Evolutionary conservation across 2,888 invertebrate species (phyloP).

Genomic region (Psylliodes chrysocephalus): DNA sequence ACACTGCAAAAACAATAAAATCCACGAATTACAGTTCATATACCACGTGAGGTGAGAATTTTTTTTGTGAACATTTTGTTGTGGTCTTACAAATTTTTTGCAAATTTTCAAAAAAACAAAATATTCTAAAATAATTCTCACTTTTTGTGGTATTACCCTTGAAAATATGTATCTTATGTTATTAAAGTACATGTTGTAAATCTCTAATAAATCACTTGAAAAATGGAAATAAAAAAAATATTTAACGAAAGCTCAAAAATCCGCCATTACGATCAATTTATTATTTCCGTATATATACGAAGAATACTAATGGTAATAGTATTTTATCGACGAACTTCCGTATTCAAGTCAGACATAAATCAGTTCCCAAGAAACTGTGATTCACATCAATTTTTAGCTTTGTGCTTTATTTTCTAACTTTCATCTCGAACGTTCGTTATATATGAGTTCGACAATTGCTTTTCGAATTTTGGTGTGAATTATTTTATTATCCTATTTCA

Average conservation of each 20-base stretch:
- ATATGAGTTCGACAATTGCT: background rate
- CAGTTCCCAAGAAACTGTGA: background rate
- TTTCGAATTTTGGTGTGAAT: background rate
- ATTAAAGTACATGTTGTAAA: no score
- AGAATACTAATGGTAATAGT: slow-evolving; percentile 10
- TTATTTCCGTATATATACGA: background rate
- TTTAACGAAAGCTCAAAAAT: background rate
- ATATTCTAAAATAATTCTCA: no score
- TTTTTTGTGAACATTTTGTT: no score
- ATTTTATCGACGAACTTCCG: slow-evolving; percentile 11
- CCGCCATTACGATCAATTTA: slow-evolving; percentile 2
- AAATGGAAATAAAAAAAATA: no score
- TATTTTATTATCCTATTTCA: background rate
- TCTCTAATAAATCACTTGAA: no score
- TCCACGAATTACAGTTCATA: no score
- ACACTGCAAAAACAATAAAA: no score
- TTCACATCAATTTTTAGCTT: slow-evolving; percentile 10
- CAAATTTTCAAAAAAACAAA: no score
- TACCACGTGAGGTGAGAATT: no score
- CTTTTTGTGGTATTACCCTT: no score
- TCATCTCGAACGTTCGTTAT: background rate
- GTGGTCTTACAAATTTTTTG: no score
- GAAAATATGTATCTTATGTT: no score
- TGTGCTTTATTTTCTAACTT: background rate
- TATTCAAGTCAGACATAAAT: slow-evolving; percentile 11